Evolutionary conservation across 2,797 vertebrate genomes (phyloP).

Genomic region (Sebastes steindachneri): DNA sequence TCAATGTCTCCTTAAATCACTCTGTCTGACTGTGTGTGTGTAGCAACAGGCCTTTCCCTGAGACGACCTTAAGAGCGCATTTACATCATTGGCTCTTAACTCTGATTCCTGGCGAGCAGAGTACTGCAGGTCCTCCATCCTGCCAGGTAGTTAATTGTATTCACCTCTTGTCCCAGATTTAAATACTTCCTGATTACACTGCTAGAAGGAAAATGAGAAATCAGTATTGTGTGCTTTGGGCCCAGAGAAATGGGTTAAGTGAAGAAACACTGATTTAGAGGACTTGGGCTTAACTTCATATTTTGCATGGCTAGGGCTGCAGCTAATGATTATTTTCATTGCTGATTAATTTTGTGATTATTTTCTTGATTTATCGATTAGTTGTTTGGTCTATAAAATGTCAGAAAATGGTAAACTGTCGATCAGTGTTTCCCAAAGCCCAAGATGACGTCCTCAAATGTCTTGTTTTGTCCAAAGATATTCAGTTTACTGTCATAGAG

Average conservation of each 20-base stretch:
- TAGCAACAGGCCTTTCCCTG: conserved; percentile 1
- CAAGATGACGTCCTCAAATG: too few relatives aligned
- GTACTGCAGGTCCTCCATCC: not conserved
- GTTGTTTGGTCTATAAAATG: too few relatives aligned
- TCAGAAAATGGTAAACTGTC: too few relatives aligned
- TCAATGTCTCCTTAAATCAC: conserved; percentile 64
- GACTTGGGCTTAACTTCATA: not conserved
- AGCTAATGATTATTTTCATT: too few relatives aligned
- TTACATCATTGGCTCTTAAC: not conserved
- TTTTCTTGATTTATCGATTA: too few relatives aligned
- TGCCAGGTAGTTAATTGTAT: conserved; percentile 21
- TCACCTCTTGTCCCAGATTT: conserved; percentile 12
- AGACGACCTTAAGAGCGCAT: conserved; percentile 6
- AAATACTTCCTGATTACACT: not conserved
- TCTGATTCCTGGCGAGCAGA: not conserved
- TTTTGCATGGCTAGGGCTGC: not conserved
- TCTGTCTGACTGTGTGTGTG: conserved; percentile 5
- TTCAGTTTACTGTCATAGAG: too few relatives aligned
- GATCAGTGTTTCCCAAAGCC: too few relatives aligned
- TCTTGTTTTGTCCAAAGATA: too few relatives aligned
- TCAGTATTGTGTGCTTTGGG: not conserved
- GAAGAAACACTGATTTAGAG: not conserved
- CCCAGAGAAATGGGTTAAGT: not conserved
- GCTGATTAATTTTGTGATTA: too few relatives aligned
- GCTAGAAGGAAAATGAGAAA: not conserved